Base-by-base conservation (phyloP, 2,797 vertebrate species). In the Garrulus glandarius region DNA sequence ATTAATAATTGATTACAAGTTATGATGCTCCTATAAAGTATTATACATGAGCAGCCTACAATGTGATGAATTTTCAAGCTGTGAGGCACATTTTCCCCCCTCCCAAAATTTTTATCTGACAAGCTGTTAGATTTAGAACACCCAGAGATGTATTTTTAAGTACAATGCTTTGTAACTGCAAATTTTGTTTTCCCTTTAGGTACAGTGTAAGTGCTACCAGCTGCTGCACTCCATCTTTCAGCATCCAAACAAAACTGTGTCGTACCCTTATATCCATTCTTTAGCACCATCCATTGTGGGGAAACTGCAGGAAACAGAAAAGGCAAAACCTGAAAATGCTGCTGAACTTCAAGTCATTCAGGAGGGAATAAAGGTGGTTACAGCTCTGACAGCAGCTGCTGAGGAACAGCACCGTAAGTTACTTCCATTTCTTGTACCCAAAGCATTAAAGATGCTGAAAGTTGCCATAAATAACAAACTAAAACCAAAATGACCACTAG, bases 211-310 rank as follows among this genome's bases (percentile, higher is more conserved):
- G 50, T 98, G 98, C 96, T 98, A 98, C 96, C 99, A 99, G 98
- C 97, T 99, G 89, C 95, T 99, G 22, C 97, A 98, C 26, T 98
- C 98, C 19, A 97, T 99, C 96, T 99, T 99, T 87, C 99, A 99
- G 97, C 98, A 98, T 95, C 98, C 97, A 11, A 97, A 97, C 95
- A 96, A 96, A 61, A 84, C 68, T 2, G 93, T 99, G 43, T 98
- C 98, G 10, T 98, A 98, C 61, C 98, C 98, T 5, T 99, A 99
- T 80, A 99, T 99, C 95, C 98, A 98, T 90, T 98, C 98, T 12
- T 94, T 99, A 72, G 98, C 98, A 26, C 97, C 98, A 11, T 94
- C 94, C 55, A 96, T 99, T 74, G 96, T 99, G 80, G 90, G 94
- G 59, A 98, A 98, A 94, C 97, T 99, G 14, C 98, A 99, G 96